A percentile compares a stretch with the other conserved stretches of the same genome.
phyloP scores from a whole-genome alignment of 2,797 vertebrate species.

The Trachurus trachurus region DNA sequence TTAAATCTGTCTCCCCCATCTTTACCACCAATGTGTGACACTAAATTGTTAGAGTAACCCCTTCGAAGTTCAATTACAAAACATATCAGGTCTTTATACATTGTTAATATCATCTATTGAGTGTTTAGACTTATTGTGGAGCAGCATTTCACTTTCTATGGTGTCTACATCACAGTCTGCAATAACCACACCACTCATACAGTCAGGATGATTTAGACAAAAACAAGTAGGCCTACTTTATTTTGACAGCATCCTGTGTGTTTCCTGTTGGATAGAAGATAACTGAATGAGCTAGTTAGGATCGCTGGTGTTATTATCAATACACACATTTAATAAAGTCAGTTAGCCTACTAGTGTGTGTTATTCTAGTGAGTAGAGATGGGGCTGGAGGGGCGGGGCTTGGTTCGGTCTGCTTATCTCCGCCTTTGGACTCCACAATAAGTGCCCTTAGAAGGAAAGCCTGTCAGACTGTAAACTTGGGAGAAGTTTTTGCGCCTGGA shows the following conservation, averaged over 20 bases:
- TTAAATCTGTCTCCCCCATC: neutral
- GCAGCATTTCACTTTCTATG: neutral
- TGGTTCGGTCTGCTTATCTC: slow-evolving; percentile 57
- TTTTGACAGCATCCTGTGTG: neutral
- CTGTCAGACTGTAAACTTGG: slow-evolving; percentile 38
- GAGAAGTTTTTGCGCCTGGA: neutral
- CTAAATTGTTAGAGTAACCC: neutral
- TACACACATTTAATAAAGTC: slow-evolving; percentile 23
- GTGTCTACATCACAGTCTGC: neutral
- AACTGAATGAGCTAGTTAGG: neutral
- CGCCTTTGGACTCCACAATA: slow-evolving; percentile 72
- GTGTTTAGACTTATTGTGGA: no score
- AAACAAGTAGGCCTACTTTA: neutral
- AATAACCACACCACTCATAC: neutral
- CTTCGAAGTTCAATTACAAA: neutral
- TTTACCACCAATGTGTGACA: neutral
- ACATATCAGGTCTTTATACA: no score
- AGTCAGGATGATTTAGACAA: neutral
- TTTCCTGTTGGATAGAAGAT: neutral
- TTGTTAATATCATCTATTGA: no score
- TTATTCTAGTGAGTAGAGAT: neutral
- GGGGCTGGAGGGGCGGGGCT: slow-evolving; percentile 56
- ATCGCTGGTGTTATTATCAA: neutral
- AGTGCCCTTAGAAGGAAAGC: slow-evolving; percentile 82
- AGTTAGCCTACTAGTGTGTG: neutral